phyloP scores from a whole-genome alignment of 2,113 vertebrate genomes.

The Zootoca vivipara region DNA sequence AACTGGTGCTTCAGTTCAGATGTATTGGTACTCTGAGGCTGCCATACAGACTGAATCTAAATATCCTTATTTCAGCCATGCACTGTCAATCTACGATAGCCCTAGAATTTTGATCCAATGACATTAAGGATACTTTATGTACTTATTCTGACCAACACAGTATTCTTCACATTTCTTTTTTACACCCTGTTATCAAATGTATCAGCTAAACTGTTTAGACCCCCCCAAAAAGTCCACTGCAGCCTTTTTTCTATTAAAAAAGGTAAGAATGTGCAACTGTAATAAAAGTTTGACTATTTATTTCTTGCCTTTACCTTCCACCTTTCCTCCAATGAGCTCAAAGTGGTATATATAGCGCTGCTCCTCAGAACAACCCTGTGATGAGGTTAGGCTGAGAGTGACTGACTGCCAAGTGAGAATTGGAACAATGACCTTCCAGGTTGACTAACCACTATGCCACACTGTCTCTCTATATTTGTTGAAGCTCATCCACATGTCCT shows the following conservation, averaged over 20 bases:
- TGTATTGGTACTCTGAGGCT: background rate
- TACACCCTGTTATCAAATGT: background rate
- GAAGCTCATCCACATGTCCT: background rate
- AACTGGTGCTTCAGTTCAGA: background rate
- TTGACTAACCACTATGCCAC: too few species aligned
- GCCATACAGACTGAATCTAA: background rate
- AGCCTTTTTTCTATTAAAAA: background rate
- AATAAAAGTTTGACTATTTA: background rate
- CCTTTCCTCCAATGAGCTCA: too few species aligned
- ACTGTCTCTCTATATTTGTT: slow-evolving; percentile 4
- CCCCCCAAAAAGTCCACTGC: background rate
- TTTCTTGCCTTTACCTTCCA: too few species aligned
- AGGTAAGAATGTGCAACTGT: background rate
- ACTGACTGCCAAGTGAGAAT: too few species aligned
- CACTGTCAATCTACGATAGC: background rate
- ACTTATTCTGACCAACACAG: background rate
- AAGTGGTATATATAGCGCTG: too few species aligned
- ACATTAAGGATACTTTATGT: background rate
- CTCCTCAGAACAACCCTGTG: too few species aligned
- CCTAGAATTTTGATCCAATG: background rate
- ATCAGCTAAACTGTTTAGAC: background rate
- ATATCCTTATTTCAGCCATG: background rate
- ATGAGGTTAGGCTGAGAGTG: too few species aligned
- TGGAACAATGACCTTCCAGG: too few species aligned
- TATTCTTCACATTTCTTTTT: background rate